Conservation (phyloP, 2,888 invertebrate genomes). For the Epinotia ramella region DNA sequence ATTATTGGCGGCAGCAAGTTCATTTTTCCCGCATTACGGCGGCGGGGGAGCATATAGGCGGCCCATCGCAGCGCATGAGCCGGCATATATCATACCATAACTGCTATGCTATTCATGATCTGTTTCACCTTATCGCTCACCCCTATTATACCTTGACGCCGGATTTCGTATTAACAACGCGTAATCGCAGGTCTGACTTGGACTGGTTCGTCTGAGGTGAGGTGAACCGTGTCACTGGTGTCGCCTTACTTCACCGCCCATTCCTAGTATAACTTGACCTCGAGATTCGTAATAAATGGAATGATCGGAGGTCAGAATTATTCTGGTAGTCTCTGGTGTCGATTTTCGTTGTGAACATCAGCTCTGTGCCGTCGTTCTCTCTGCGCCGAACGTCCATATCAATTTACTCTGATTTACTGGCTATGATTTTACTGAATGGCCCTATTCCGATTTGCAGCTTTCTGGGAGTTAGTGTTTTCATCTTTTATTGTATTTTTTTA, state of each 20-base stretch:
- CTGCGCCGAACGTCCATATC: conserved; percentile 46
- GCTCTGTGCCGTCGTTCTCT: conserved; percentile 46
- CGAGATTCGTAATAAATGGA: not conserved
- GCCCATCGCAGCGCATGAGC: conserved; percentile 73
- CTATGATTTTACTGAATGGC: conserved; percentile 15
- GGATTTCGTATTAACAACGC: not conserved
- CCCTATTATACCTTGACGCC: not conserved
- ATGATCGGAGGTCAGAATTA: not conserved
- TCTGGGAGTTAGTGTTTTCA: not conserved
- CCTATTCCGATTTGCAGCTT: not conserved
- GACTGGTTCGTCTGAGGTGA: not conserved
- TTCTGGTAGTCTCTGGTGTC: not conserved
- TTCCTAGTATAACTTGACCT: not conserved
- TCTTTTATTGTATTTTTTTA: not conserved
- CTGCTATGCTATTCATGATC: conserved; percentile 37
- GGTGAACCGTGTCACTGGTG: not conserved
- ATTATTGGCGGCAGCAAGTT: conserved; percentile 13
- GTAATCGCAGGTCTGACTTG: not conserved
- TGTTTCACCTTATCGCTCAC: not conserved
- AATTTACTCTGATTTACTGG: conserved; percentile 43
- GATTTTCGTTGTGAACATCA: not conserved
- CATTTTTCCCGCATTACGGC: conserved; percentile 33
- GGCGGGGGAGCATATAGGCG: conserved; percentile 76
- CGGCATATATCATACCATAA: conserved; percentile 69
- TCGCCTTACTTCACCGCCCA: not conserved